Evolutionary conservation across 2,888 invertebrate species (phyloP).

Genomic region (Cerastis rubricosa): DNA sequence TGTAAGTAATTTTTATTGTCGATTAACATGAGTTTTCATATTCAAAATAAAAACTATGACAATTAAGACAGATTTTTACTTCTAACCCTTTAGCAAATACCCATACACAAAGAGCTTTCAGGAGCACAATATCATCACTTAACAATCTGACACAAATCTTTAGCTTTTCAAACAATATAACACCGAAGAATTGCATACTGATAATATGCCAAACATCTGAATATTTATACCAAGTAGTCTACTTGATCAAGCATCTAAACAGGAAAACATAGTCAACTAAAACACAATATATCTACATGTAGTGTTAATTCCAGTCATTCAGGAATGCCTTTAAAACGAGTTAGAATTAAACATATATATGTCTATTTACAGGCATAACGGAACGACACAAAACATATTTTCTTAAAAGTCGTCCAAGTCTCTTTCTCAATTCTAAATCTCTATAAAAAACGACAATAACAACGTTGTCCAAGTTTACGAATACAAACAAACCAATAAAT

Average conservation of each 20-base stretch:
- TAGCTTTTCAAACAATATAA: background rate
- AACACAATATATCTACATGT: background rate
- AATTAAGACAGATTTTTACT: slow-evolving; percentile 59
- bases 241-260: background rate
- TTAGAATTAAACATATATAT: background rate
- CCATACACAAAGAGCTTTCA: background rate
- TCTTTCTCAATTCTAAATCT: no score
- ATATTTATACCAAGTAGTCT: background rate
- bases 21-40: slow-evolving; percentile 80
- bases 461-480: background rate
- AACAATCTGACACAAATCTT: background rate
- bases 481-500: slow-evolving; percentile 41
- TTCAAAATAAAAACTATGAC: slow-evolving; percentile 76
- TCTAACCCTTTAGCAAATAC: slow-evolving; percentile 10
- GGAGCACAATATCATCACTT: background rate
- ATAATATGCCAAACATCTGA: slow-evolving; percentile 6
- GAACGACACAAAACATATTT: background rate
- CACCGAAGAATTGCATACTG: background rate
- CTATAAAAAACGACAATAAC: background rate
- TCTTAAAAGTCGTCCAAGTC: background rate
- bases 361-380: background rate
- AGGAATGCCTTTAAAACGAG: background rate
- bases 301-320: background rate
- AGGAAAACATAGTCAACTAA: background rate
- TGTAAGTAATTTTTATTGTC: slow-evolving; percentile 84